phyloP scores from a whole-genome alignment of 1,140 invertebrate genomes.

The Drosophila ironensis region DNA sequence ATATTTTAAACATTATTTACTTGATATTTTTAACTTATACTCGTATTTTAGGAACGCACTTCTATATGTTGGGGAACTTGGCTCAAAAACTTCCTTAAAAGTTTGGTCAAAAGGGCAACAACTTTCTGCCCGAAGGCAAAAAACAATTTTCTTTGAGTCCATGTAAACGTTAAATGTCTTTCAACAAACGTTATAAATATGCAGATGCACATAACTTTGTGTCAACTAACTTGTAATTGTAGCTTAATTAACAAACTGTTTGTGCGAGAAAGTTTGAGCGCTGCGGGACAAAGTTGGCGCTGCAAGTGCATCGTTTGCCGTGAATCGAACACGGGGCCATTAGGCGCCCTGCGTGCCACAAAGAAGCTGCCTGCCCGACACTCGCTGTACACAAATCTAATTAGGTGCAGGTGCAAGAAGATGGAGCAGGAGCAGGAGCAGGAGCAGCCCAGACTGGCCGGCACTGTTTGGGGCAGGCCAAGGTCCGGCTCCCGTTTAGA shows the following conservation, averaged over 20 bases:
- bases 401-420: slow-evolving; percentile 39
- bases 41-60: too few species aligned
- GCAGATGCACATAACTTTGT: slow-evolving; percentile 4
- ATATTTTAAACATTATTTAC: too few species aligned
- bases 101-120: too few species aligned
- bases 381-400: slow-evolving; percentile 55
- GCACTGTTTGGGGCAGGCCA: slow-evolving; percentile 7
- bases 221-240: slow-evolving; percentile 22
- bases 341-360: slow-evolving; percentile 57
- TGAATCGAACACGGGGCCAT: slow-evolving; percentile 27
- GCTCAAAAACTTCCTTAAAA: too few species aligned
- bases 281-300: slow-evolving; percentile 15
- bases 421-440: neutral
- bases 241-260: slow-evolving; percentile 35
- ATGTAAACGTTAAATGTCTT: neutral
- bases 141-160: too few species aligned
- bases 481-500: slow-evolving; percentile 7
- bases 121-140: too few species aligned
- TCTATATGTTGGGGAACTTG: too few species aligned
- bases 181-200: neutral
- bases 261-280: slow-evolving; percentile 44
- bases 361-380: slow-evolving; percentile 37
- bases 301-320: neutral
- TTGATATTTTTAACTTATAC: too few species aligned
- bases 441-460: neutral